Percentiles rank a stretch among this genome's conserved stretches.
These are phyloP conservation scores for Thaumetopoea pityocampa DNA, from an alignment of 1,140 invertebrate species.

Conservation along the genomic window DNA sequence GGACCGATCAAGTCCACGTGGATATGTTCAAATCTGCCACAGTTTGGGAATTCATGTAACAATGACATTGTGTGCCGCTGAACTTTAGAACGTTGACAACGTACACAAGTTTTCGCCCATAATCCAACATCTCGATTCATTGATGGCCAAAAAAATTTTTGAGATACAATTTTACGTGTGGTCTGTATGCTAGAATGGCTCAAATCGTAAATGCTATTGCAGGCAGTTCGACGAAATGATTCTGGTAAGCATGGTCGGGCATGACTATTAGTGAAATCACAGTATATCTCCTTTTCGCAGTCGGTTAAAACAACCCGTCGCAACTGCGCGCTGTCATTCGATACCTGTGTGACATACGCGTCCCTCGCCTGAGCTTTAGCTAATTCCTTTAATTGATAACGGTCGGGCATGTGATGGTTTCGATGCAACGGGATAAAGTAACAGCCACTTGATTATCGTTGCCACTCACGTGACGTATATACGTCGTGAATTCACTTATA, in stretches of 20 bases:
- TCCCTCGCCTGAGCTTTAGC: background rate
- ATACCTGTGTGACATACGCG: background rate
- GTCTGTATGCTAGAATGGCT: background rate
- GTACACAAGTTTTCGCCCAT: background rate
- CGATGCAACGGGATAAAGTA: background rate
- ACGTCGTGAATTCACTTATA: background rate
- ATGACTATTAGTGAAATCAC: background rate
- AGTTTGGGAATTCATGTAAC: background rate
- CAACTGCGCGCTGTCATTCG: background rate
- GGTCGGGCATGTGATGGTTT: background rate
- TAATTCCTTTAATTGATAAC: background rate
- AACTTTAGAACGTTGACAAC: background rate
- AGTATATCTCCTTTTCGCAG: background rate
- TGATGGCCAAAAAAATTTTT: background rate
- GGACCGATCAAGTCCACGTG: background rate
- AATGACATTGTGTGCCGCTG: background rate
- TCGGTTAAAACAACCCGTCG: background rate
- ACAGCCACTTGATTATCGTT: background rate
- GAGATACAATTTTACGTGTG: background rate
- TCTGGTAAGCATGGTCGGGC: background rate
- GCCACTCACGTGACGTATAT: background rate
- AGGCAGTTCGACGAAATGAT: background rate
- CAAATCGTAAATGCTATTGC: background rate
- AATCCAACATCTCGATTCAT: background rate
- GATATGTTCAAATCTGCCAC: background rate